These are phyloP conservation scores for Theretra japonica DNA, from an alignment of 2,888 invertebrate species.

Conservation along the genomic window DNA sequence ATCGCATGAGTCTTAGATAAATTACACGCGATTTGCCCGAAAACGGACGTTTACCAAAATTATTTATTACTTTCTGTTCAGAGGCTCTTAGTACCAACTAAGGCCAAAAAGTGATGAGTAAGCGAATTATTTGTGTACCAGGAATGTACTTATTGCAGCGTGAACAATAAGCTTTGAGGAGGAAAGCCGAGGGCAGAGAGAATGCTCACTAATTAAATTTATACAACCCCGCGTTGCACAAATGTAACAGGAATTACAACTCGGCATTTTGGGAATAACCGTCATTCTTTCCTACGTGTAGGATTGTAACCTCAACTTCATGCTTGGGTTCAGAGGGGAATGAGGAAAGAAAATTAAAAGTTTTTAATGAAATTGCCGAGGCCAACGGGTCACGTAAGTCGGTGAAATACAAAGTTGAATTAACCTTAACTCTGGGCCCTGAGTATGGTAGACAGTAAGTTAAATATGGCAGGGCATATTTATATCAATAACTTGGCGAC, in stretches of 20 bases:
- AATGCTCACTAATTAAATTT: slow-evolving; percentile 23
- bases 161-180: neutral
- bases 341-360: slow-evolving; percentile 23
- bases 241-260: slow-evolving; percentile 9
- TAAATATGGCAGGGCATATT: no score
- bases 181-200: slow-evolving; percentile 3
- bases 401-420: neutral
- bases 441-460: no score
- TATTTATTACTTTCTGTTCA: no score
- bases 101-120: neutral
- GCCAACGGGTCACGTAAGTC: neutral
- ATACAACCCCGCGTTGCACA: neutral
- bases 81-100: neutral
- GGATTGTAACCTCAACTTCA: slow-evolving; percentile 16
- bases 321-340: slow-evolving; percentile 14
- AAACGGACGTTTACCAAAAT: no score
- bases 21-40: no score
- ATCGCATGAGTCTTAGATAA: no score
- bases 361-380: slow-evolving; percentile 18
- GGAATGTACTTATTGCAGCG: neutral
- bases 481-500: no score
- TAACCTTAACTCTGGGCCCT: no score
- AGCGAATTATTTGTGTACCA: slow-evolving; percentile 7
- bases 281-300: neutral
- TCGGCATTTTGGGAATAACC: neutral